Evolutionary conservation across 2,113 vertebrate genomes (phyloP), one percentile per base, ranked within the genome.

Genomic region (Cheirogaleus medius): DNA sequence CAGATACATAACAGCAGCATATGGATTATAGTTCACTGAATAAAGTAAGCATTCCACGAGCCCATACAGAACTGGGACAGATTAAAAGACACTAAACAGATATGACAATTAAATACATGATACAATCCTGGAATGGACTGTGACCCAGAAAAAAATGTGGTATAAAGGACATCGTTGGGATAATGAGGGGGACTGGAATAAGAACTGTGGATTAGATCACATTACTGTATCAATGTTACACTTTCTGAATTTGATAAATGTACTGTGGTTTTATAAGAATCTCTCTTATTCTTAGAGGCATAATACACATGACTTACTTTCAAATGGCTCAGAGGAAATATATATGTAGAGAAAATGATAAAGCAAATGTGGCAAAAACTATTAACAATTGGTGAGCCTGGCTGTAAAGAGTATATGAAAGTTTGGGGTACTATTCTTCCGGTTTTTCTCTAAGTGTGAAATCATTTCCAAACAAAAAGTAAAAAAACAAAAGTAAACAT

Each of bases 401-500:
- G 21, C 15, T 84, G 27, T 37, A 44, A 7, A 60, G 39, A 73
- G 25, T 73, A 27, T 34, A 5, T 9, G 49, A n/a, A 47, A 69
- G 7, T 34, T 42, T 5, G 29, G 3, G 64, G 39, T 13, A 39
- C 37, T 15, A 0, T 17, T 20, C 63, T 54, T 27, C 13, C 20
- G 34, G 47, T 18, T 44, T 54, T 60, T 32, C 69, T 44, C 12
- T 39, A 90, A 85, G 52, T 12, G 44, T 37, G 27, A 85, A 96
- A 66, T 54, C 47, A 85, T n/a, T 95, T 76, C 13, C 86, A 37
- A 83, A 66, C 3, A 44, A 47, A 68, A 95, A 66, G 0, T 14
- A 8, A 60, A 71, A 71, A 68, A 86, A 58, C 44, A 39, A 17
- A 34, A 74, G 25, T 1, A 56, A 89, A 94, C 96, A 21, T 98